Evolutionary conservation across 2,888 invertebrate species (phyloP).

Genomic region (Drosophila macrospina): DNA sequence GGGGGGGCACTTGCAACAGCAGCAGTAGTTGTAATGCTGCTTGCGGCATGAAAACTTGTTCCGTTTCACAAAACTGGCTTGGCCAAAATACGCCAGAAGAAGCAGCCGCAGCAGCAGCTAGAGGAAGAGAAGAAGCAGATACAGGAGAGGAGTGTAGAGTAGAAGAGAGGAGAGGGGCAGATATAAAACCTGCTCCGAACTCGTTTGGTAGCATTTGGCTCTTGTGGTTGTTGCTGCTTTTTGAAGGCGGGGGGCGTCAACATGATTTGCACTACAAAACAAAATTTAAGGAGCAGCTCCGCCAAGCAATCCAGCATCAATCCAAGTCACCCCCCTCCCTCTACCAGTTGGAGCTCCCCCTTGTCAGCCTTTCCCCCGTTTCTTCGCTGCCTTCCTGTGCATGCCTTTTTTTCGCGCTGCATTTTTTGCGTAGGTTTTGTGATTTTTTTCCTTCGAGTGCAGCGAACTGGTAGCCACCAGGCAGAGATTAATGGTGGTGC

Average conservation of each 20-base stretch:
- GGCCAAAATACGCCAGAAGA: constrained; percentile 48
- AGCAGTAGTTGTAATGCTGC: background rate
- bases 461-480: constrained; percentile 74
- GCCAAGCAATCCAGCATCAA: constrained; percentile 42
- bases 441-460: constrained; percentile 47
- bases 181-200: constrained; percentile 72
- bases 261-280: constrained; percentile 78
- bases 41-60: constrained; percentile 47
- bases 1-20: constrained; percentile 24
- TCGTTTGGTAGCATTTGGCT: constrained; percentile 75
- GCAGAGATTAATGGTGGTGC: constrained; percentile 67
- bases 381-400: background rate
- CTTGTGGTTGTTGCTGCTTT: constrained; percentile 22
- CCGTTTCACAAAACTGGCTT: constrained; percentile 51
- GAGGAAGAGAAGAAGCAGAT: background rate
- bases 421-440: constrained; percentile 73
- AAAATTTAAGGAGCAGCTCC: constrained; percentile 75
- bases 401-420: constrained; percentile 79
- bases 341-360: background rate
- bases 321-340: background rate
- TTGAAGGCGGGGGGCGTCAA: constrained; percentile 64
- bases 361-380: background rate
- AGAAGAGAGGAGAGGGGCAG: background rate
- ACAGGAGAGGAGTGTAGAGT: background rate
- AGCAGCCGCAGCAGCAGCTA: constrained; percentile 1